Evolutionary conservation across 2,797 vertebrate species (phyloP).

Genomic region (Xenentodon cancila): DNA sequence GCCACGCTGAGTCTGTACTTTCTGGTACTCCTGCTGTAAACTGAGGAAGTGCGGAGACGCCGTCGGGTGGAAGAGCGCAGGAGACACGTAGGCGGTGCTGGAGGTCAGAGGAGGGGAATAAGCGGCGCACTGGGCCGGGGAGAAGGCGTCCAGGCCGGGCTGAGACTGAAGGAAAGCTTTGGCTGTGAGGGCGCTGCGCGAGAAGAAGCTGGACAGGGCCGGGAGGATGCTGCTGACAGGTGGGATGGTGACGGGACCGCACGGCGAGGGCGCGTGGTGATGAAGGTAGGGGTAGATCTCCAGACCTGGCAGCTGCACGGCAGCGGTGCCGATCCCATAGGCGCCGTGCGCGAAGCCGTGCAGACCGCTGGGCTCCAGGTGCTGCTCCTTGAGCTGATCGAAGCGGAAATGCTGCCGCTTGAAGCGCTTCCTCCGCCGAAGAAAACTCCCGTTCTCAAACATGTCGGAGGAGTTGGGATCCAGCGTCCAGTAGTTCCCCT

Average conservation of each 20-base stretch:
- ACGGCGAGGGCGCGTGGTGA: slow-evolving; percentile 67
- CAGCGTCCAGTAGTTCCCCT: slow-evolving; percentile 92
- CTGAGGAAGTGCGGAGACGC: slow-evolving; percentile 75
- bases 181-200: slow-evolving; percentile 73
- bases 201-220: slow-evolving; percentile 82
- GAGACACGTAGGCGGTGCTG: slow-evolving; percentile 64
- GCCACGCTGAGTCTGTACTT: slow-evolving; percentile 71
- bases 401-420: slow-evolving; percentile 83
- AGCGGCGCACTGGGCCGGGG: slow-evolving; percentile 53
- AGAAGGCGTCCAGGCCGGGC: slow-evolving; percentile 69
- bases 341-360: slow-evolving; percentile 70
- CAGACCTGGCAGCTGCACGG: slow-evolving; percentile 78
- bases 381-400: slow-evolving; percentile 78
- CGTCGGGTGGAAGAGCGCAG: slow-evolving; percentile 73
- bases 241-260: slow-evolving; percentile 67
- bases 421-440: slow-evolving; percentile 89
- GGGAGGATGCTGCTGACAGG: slow-evolving; percentile 82
- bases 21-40: slow-evolving; percentile 80
- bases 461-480: slow-evolving; percentile 91
- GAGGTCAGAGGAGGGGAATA: slow-evolving; percentile 66
- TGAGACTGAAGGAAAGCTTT: slow-evolving; percentile 78
- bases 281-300: slow-evolving; percentile 80
- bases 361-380: slow-evolving; percentile 69
- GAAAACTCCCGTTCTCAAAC: slow-evolving; percentile 92
- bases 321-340: slow-evolving; percentile 72